A percentile compares a stretch with the other conserved stretches of the same genome.
Evolutionary conservation across 1,140 invertebrate genomes (phyloP).

Genomic region (Physella acuta): DNA sequence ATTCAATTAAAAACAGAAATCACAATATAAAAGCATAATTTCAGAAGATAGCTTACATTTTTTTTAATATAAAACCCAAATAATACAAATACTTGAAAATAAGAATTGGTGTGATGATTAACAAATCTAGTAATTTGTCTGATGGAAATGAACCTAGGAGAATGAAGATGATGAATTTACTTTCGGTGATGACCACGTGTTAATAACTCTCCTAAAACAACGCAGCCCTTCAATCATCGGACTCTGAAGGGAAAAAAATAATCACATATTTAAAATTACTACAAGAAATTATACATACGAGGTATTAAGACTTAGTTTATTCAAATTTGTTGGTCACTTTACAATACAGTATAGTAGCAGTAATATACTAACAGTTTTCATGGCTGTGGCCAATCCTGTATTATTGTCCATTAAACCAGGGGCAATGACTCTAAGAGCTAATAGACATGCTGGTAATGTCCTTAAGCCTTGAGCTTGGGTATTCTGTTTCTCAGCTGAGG

Average conservation of each 20-base stretch:
- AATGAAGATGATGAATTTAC: neutral
- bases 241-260: conserved; percentile 32
- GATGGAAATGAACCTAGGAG: no score
- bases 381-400: conserved; percentile 11
- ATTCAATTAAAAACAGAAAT: no score
- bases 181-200: conserved; percentile 33
- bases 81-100: no score
- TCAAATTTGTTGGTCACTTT: no score
- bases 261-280: no score
- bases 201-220: conserved; percentile 33
- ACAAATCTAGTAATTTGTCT: no score
- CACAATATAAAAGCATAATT: no score
- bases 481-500: neutral
- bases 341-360: neutral
- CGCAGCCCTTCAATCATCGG: conserved; percentile 33
- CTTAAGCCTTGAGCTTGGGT: neutral
- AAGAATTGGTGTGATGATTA: no score
- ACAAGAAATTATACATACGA: no score
- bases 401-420: conserved; percentile 25
- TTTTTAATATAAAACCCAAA: no score
- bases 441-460: conserved; percentile 9
- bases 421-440: conserved; percentile 8
- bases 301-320: no score
- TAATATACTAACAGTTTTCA: conserved; percentile 24
- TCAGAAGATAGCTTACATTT: no score